Evolutionary conservation across 1,140 invertebrate genomes (phyloP).

Genomic region (Spodoptera litura): DNA sequence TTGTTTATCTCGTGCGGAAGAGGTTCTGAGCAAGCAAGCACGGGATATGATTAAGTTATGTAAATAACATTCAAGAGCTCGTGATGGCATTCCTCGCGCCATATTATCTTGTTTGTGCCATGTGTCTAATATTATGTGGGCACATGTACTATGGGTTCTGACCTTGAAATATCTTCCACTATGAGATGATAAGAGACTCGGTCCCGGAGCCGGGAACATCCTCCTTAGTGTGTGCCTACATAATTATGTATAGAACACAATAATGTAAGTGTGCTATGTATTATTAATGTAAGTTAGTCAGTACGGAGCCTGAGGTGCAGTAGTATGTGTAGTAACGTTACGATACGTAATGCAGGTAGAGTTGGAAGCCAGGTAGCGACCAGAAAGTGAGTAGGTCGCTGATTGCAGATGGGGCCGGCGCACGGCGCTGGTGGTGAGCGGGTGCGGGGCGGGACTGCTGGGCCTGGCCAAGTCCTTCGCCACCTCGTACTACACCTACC

Average conservation of each 20-base stretch:
- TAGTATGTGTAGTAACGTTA: too few species aligned
- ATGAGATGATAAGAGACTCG: too few species aligned
- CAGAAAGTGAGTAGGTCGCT: not conserved
- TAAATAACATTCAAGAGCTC: not conserved
- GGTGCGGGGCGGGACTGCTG: slow-evolving; percentile 86
- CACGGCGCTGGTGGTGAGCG: slow-evolving; percentile 87
- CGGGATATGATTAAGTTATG: slow-evolving; percentile 3
- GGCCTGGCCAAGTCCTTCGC: slow-evolving; percentile 89
- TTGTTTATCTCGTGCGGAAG: not conserved
- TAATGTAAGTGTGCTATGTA: too few species aligned
- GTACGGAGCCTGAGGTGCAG: too few species aligned
- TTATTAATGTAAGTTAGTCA: too few species aligned
- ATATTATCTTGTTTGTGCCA: slow-evolving; percentile 3
- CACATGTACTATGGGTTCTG: not conserved
- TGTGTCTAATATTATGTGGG: not conserved
- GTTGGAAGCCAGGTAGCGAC: too few species aligned
- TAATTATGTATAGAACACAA: too few species aligned
- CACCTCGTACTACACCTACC: slow-evolving; percentile 88
- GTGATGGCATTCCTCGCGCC: slow-evolving; percentile 1
- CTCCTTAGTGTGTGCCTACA: too few species aligned
- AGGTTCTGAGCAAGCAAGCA: not conserved
- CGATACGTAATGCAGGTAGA: too few species aligned
- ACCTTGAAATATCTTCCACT: not conserved
- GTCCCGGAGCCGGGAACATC: too few species aligned
- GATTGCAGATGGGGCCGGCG: slow-evolving; percentile 86